Percentiles rank a stretch among this genome's conserved stretches.
These are phyloP conservation scores for Atta texana DNA, from an alignment of 1,140 invertebrate species.

Conservation along the genomic window DNA sequence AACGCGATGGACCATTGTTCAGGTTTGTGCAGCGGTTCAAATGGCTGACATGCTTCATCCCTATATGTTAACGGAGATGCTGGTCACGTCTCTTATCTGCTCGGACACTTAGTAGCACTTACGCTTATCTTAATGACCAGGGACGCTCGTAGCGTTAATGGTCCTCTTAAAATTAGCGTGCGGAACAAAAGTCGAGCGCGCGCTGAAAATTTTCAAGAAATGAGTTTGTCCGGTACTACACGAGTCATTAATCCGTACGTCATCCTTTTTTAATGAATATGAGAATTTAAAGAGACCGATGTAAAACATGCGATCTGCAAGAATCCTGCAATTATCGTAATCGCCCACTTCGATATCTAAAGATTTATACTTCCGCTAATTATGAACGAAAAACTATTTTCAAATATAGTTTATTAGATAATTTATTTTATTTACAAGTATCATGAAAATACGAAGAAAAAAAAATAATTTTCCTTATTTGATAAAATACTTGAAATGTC, in stretches of 20 bases:
- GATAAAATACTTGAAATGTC: neutral
- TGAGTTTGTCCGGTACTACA: slow-evolving; percentile 7
- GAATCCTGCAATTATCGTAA: neutral
- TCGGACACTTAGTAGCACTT: slow-evolving; percentile 87
- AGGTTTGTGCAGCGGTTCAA: neutral
- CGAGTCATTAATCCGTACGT: slow-evolving; percentile 17
- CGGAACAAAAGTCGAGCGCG: slow-evolving; percentile 62
- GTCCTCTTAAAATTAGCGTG: slow-evolving; percentile 85
- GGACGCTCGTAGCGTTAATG: slow-evolving; percentile 85
- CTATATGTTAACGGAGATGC: slow-evolving; percentile 76
- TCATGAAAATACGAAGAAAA: neutral
- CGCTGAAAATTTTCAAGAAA: slow-evolving; percentile 74
- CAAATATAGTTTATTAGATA: neutral
- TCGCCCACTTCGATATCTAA: neutral
- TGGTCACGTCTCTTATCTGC: slow-evolving; percentile 82
- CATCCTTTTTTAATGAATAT: neutral
- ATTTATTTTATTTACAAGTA: slow-evolving; percentile 2
- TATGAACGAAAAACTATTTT: slow-evolving; percentile 16
- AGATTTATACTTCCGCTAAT: slow-evolving; percentile 12
- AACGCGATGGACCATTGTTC: neutral
- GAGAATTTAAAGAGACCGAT: neutral
- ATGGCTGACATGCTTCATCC: slow-evolving; percentile 52
- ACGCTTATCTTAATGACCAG: slow-evolving; percentile 86
- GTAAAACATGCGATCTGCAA: neutral
- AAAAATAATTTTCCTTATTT: neutral